Percentiles rank a stretch among this genome's conserved stretches.
Evolutionary conservation across 2,888 invertebrate species (phyloP).

Genomic region (Pyrochroa serraticornis): DNA sequence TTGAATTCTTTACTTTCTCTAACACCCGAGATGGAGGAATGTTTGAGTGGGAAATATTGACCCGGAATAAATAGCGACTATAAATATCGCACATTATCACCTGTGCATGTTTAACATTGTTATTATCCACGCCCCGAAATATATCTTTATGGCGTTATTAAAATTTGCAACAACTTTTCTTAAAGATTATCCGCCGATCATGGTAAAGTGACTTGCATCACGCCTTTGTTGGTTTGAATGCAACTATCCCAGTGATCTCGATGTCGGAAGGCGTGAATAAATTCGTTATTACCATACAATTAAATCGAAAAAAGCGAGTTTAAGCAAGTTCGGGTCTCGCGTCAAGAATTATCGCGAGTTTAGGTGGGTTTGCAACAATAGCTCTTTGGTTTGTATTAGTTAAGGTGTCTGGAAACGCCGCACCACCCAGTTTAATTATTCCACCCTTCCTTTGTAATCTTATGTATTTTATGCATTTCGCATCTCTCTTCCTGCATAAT

Average conservation of each 20-base stretch:
- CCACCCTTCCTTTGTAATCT: constrained; percentile 38
- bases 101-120: constrained; percentile 9
- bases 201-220: too few relatives aligned
- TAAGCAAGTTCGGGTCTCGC: not conserved
- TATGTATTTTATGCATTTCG: constrained; percentile 45
- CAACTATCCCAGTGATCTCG: too few relatives aligned
- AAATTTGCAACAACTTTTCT: too few relatives aligned
- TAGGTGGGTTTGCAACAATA: constrained; percentile 18
- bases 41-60: constrained; percentile 26
- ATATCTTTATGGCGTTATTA: constrained; percentile 12
- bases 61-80: constrained; percentile 15
- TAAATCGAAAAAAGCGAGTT: constrained; percentile 11
- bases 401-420: constrained; percentile 19
- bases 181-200: too few relatives aligned
- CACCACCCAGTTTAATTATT: constrained; percentile 27
- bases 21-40: constrained; percentile 1
- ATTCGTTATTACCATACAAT: constrained; percentile 17
- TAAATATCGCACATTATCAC: constrained; percentile 20
- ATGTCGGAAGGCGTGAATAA: too few relatives aligned
- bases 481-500: constrained; percentile 42
- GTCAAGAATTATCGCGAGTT: not conserved
- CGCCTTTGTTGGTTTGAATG: too few relatives aligned
- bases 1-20: too few relatives aligned
- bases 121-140: constrained; percentile 24
- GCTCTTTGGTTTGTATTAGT: constrained; percentile 3